These are phyloP conservation scores for Zootermopsis nevadensis DNA, from an alignment of 2,888 invertebrate species.

Conservation along the genomic window DNA sequence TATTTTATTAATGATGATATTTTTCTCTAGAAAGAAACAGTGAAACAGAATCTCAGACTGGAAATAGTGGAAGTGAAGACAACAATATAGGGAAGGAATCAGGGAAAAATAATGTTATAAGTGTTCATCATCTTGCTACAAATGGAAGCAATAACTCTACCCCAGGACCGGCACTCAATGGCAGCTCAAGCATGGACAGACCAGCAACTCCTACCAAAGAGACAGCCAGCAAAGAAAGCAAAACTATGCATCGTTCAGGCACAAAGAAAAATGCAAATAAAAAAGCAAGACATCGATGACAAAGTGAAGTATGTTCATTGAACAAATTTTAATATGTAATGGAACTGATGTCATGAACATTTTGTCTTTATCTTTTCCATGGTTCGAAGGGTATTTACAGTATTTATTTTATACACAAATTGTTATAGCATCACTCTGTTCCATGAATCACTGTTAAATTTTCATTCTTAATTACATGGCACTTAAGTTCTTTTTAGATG, in stretches of 20 bases:
- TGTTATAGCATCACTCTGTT: slow-evolving; percentile 13
- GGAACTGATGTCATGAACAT: neutral
- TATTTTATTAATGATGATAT: slow-evolving; percentile 56
- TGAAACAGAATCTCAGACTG: slow-evolving; percentile 87
- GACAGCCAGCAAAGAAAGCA: slow-evolving; percentile 68
- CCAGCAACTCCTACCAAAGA: slow-evolving; percentile 54
- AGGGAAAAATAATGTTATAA: slow-evolving; percentile 49
- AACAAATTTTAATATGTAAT: slow-evolving; percentile 5
- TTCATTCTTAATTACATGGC: neutral
- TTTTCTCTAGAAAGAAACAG: slow-evolving; percentile 81
- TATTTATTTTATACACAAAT: neutral
- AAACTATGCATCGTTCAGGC: slow-evolving; percentile 65
- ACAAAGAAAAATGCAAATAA: slow-evolving; percentile 83
- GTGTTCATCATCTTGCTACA: slow-evolving; percentile 51
- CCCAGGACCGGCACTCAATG: slow-evolving; percentile 61
- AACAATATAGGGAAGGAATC: slow-evolving; percentile 57
- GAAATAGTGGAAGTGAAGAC: slow-evolving; percentile 68
- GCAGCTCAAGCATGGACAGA: slow-evolving; percentile 69
- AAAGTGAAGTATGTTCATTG: slow-evolving; percentile 8
- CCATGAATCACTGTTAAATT: neutral
- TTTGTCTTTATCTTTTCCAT: neutral
- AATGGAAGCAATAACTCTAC: slow-evolving; percentile 52
- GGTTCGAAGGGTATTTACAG: neutral
- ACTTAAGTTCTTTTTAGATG: neutral
- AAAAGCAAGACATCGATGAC: slow-evolving; percentile 82